Base-by-base conservation (phyloP, 1,140 invertebrate species). In the Drosophila nigromelanica region DNA sequence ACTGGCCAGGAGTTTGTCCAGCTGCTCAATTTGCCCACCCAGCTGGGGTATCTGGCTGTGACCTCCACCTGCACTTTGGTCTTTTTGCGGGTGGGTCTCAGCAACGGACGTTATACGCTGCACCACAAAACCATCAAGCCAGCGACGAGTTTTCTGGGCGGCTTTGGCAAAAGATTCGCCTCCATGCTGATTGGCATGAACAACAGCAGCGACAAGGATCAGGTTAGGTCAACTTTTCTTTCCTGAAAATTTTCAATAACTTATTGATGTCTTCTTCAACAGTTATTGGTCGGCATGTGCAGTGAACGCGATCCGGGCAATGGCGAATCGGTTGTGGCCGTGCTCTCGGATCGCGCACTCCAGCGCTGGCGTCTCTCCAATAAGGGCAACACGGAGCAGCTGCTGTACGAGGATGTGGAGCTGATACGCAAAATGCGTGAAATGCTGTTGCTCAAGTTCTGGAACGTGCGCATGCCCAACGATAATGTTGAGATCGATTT, bases 11-110 rank as follows among this genome's bases (percentile, higher is more conserved):
- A 98, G 93, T 98, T 97, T 91, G 96, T 96, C 76, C 95, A 94
- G 52, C 91, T 98, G 11, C 94, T 95, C 0, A 94, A 95, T 69
- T 92, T 95, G 39, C 94, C 95, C 71, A 94, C 95, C 1, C 93
- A 95, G 71, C 92, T 95, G 60, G 96, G 97, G 6, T 97, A 96
- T 83, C 93, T 98, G 72, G 93, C 98, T 27, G 96, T 97, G 2
- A 99, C 98, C 11, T 98, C 98, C 0, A 98, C 97, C 1, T 97
- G 97, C 78, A 97, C 97, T 6, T 93, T 98, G 10, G 94, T 98
- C 1, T 92, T 97, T 5, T 93, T 98, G n/a, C 94, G 95, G 62
- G 93, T 95, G 3, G 93, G 93, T 24, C 91, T 93, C 12, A 79
- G 85, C 27, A 92, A 93, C 72, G 95, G 95, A 7, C 94, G 95